Percentiles rank a stretch among this genome's conserved stretches.
Evolutionary conservation across 2,888 invertebrate species (phyloP).

Genomic region (Drosophila kuntzei): DNA sequence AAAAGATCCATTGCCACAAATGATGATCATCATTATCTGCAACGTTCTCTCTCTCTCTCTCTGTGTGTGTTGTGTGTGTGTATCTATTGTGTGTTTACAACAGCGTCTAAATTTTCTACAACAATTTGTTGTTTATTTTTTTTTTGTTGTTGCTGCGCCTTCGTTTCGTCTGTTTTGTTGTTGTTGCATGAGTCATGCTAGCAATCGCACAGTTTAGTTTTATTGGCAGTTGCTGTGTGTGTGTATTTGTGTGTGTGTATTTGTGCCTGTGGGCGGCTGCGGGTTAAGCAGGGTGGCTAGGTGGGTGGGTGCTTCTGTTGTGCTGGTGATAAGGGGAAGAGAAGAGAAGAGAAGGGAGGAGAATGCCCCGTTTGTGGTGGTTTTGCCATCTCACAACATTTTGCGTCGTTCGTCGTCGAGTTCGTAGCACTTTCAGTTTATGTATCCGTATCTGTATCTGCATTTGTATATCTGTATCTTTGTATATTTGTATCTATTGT

Average conservation of each 20-base stretch:
- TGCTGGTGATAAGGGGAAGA: constrained; percentile 1
- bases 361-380: constrained; percentile 50
- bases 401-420: constrained; percentile 63
- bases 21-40: constrained; percentile 40
- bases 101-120: constrained; percentile 78
- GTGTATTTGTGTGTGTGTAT: constrained; percentile 22
- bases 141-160: constrained; percentile 61
- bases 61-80: constrained; percentile 18
- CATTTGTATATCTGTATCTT: constrained; percentile 40
- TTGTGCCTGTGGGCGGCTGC: constrained; percentile 64
- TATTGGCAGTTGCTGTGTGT: constrained; percentile 65
- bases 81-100: constrained; percentile 63
- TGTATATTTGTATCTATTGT: constrained; percentile 35
- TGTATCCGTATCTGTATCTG: constrained; percentile 31
- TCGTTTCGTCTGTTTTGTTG: constrained; percentile 62
- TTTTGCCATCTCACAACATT: constrained; percentile 57
- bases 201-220: constrained; percentile 75
- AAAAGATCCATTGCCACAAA: constrained; percentile 71
- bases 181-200: constrained; percentile 77
- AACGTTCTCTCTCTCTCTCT: constrained; percentile 16
- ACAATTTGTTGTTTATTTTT: constrained; percentile 68
- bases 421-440: constrained; percentile 72
- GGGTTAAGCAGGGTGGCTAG: constrained; percentile 45
- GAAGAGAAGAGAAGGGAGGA: constrained; percentile 15
- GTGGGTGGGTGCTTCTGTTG: constrained; percentile 27